These are phyloP conservation scores for Lutjanus campechanus DNA, from an alignment of 2,797 vertebrate species.

Conservation along the genomic window DNA sequence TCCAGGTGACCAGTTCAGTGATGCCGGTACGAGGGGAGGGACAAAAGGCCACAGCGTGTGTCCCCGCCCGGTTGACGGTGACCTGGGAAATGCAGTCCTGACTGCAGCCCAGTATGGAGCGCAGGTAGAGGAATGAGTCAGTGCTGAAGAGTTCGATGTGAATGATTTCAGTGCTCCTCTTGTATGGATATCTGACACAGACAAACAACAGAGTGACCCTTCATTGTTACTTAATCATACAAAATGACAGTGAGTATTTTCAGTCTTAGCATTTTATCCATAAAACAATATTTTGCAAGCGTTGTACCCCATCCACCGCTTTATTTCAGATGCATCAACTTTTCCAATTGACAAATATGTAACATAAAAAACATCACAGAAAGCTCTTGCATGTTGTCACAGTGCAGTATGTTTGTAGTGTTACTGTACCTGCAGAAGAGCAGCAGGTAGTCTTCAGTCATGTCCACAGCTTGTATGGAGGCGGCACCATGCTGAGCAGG, in stretches of 20 bases:
- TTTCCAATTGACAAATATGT: neutral
- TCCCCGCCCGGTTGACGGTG: conserved; percentile 70
- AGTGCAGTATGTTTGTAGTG: neutral
- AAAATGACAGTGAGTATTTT: neutral
- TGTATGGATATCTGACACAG: conserved; percentile 75
- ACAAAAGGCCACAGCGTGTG: conserved; percentile 77
- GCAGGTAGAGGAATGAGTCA: conserved; percentile 74
- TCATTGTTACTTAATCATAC: neutral
- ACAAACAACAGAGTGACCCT: neutral
- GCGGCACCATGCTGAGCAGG: conserved; percentile 63
- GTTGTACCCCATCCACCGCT: neutral
- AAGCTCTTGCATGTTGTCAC: neutral
- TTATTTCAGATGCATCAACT: neutral
- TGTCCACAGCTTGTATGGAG: conserved; percentile 77
- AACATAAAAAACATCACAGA: neutral
- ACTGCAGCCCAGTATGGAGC: conserved; percentile 76
- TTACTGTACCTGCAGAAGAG: conserved; percentile 80
- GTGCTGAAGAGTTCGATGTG: conserved; percentile 78
- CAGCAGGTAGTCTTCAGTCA: conserved; percentile 79
- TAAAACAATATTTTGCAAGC: neutral
- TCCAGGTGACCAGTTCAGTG: conserved; percentile 82
- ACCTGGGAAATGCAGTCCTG: conserved; percentile 77
- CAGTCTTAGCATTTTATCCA: neutral
- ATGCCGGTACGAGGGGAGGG: conserved; percentile 51
- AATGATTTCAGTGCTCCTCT: conserved; percentile 66